These are phyloP conservation scores for Schizothorax lantsangensis DNA, from an alignment of 2,797 vertebrate genomes.

Conservation along the genomic window DNA sequence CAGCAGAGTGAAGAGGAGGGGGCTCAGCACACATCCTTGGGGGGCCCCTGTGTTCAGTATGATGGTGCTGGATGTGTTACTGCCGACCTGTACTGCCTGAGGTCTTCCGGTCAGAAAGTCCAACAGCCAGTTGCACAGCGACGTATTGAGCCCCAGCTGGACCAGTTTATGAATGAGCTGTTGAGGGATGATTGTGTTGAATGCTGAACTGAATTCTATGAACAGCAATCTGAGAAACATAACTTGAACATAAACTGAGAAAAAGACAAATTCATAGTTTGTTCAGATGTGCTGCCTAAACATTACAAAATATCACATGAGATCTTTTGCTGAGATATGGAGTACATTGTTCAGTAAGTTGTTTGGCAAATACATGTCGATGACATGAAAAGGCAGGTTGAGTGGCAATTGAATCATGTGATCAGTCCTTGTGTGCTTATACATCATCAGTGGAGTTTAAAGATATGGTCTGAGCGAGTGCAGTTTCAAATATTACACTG, in stretches of 20 bases:
- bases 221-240: too few species aligned
- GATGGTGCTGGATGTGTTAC: too few species aligned
- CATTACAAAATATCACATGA: neutral
- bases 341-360: neutral
- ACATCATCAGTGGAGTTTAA: neutral
- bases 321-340: neutral
- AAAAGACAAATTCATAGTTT: neutral
- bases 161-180: too few species aligned
- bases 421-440: neutral
- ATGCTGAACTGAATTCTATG: too few species aligned
- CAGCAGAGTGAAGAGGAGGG: too few species aligned
- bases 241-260: neutral
- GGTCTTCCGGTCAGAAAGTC: too few species aligned
- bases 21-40: too few species aligned
- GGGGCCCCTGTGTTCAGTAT: too few species aligned
- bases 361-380: neutral
- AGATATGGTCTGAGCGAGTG: slow-evolving; percentile 1
- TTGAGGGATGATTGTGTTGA: too few species aligned
- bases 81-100: too few species aligned
- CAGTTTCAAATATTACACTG: neutral
- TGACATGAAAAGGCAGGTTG: neutral
- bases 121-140: too few species aligned
- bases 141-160: too few species aligned
- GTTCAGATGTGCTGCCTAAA: neutral
- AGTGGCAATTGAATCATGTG: neutral